Conservation (phyloP, 2,113 vertebrate genomes). For the Phrynocephalus versicolor region DNA sequence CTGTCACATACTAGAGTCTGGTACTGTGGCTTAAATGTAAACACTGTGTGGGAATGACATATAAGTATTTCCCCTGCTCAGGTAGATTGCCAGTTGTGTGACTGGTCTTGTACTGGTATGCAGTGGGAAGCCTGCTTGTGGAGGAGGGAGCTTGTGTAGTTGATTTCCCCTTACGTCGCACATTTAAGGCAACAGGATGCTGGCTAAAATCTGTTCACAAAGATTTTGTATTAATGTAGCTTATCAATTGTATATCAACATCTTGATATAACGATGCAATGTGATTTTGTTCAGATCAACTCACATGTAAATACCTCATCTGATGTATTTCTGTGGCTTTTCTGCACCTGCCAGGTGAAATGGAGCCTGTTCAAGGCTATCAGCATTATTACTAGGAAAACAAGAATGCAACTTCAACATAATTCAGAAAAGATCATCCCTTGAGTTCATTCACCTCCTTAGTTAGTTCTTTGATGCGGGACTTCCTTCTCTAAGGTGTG, state of each 20-base stretch:
- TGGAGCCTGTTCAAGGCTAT: constrained; percentile 51
- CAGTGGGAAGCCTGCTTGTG: no score
- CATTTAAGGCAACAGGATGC: no score
- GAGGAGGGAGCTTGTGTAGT: no score
- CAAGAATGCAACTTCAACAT: constrained; percentile 30
- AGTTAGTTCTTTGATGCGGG: neutral
- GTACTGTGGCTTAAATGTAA: no score
- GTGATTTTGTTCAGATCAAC: constrained; percentile 22
- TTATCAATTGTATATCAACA: neutral
- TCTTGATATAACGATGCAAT: constrained; percentile 23
- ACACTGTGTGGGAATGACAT: no score
- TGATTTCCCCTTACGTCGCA: no score
- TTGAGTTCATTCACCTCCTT: constrained; percentile 46
- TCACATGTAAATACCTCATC: constrained; percentile 31
- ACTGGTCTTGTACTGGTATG: no score
- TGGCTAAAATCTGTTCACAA: neutral
- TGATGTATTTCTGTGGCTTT: constrained; percentile 25
- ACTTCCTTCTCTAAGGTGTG: neutral
- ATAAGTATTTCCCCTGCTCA: no score
- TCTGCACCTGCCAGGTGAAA: constrained; percentile 41
- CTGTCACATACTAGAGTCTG: no score
- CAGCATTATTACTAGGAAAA: neutral
- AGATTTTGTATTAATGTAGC: neutral
- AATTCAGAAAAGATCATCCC: constrained; percentile 34
- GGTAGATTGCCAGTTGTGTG: no score